A percentile compares a stretch with the other conserved stretches of the same genome.
Conservation (phyloP, 2,888 invertebrate species). For the Ptychoptera albimana region DNA sequence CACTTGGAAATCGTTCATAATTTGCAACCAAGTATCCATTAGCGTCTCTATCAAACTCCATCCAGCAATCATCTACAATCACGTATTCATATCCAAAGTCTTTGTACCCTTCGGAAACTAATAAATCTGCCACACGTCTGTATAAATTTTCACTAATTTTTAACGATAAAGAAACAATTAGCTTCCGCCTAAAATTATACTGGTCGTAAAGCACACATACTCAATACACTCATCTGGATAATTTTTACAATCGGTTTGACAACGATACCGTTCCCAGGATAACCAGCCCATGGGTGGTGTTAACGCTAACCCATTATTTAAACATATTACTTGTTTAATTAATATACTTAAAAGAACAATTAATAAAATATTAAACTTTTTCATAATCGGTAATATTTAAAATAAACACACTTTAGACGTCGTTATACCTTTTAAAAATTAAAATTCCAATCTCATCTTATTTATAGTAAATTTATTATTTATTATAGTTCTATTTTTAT, state of each 20-base stretch:
- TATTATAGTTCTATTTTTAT: no score
- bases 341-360: no score
- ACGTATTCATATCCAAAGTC: slow-evolving; percentile 57
- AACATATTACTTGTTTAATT: slow-evolving; percentile 6
- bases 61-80: slow-evolving; percentile 65
- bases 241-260: slow-evolving; percentile 39
- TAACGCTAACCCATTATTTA: slow-evolving; percentile 43
- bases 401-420: no score
- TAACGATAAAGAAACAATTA: background rate
- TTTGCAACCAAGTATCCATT: slow-evolving; percentile 45
- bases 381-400: no score
- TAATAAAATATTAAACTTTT: no score
- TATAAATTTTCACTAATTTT: slow-evolving; percentile 42
- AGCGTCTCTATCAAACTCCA: slow-evolving; percentile 41
- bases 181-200: background rate
- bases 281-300: slow-evolving; percentile 59
- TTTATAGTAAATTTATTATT: no score
- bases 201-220: slow-evolving; percentile 21
- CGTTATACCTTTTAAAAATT: no score
- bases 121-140: slow-evolving; percentile 40
- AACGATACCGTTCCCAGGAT: slow-evolving; percentile 47
- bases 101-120: slow-evolving; percentile 50
- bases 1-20: slow-evolving; percentile 50
- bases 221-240: slow-evolving; percentile 47
- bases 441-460: no score